These are phyloP conservation scores for Leucoma salicis DNA, from an alignment of 2,888 invertebrate species.

Conservation along the genomic window DNA sequence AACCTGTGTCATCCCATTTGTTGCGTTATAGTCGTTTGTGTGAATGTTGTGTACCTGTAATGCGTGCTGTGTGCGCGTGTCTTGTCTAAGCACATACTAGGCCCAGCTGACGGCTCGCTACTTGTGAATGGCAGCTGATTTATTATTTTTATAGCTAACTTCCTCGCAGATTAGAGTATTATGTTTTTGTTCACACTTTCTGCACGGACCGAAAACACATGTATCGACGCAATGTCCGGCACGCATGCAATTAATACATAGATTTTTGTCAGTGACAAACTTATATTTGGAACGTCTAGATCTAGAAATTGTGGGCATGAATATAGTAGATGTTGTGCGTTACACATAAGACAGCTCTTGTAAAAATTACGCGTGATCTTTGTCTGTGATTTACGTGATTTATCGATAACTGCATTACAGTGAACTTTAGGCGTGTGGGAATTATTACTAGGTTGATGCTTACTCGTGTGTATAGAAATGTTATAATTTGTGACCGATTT, in stretches of 20 bases:
- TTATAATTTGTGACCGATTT: neutral
- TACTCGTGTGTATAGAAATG: neutral
- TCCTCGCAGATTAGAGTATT: slow-evolving; percentile 1
- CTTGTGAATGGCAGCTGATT: neutral
- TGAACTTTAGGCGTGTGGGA: neutral
- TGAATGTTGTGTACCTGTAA: neutral
- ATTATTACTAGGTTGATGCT: neutral
- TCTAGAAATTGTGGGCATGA: slow-evolving; percentile 4
- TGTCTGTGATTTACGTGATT: neutral
- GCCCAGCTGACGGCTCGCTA: neutral
- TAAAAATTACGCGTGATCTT: neutral
- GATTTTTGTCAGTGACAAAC: neutral
- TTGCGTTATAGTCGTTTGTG: neutral
- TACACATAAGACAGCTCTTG: neutral
- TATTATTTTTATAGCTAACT: neutral
- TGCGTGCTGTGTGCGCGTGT: neutral
- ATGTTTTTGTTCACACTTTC: slow-evolving; percentile 1
- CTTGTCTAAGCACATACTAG: neutral
- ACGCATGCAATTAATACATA: slow-evolving; percentile 3
- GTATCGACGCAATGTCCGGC: neutral
- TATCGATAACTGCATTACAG: neutral
- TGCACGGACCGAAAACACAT: slow-evolving; percentile 2
- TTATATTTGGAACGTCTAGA: neutral
- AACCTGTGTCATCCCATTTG: neutral
- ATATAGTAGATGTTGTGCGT: slow-evolving; percentile 2